These are phyloP conservation scores for Heterohyrax brucei DNA, from an alignment of 2,797 vertebrate genomes.

Conservation along the genomic window DNA sequence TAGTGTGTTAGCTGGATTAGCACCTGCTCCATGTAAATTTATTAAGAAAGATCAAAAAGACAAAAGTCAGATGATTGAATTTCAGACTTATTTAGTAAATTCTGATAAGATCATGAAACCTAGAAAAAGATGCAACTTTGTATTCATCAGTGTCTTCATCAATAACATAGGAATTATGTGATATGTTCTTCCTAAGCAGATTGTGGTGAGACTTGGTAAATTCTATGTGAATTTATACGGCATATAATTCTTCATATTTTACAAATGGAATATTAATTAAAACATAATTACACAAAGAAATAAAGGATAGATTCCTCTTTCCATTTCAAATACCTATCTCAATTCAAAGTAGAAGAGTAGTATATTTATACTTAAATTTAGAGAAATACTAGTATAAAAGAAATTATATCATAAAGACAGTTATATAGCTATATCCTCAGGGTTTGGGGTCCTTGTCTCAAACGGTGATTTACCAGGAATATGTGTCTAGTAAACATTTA, in stretches of 20 bases:
- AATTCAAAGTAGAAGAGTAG: constrained; percentile 10
- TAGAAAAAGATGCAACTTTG: neutral
- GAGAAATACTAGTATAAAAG: neutral
- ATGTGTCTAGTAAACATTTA: neutral
- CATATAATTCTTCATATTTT: constrained; percentile 12
- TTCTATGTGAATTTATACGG: neutral
- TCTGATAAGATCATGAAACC: neutral
- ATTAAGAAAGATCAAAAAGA: neutral
- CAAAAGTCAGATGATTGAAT: neutral
- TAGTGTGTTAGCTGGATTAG: neutral
- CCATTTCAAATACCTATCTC: neutral
- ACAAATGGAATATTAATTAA: neutral
- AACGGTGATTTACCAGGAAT: constrained; percentile 20
- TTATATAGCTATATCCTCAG: neutral
- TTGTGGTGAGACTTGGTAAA: neutral
- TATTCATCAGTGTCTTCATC: neutral
- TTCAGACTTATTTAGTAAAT: neutral
- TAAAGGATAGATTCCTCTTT: neutral
- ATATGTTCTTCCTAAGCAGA: neutral
- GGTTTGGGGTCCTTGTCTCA: neutral
- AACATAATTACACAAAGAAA: neutral
- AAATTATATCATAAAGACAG: neutral
- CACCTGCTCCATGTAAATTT: neutral
- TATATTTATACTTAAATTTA: neutral
- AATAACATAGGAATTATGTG: neutral